Evolutionary conservation across 1,140 invertebrate genomes (phyloP).

Genomic region (Solenopsis invicta): DNA sequence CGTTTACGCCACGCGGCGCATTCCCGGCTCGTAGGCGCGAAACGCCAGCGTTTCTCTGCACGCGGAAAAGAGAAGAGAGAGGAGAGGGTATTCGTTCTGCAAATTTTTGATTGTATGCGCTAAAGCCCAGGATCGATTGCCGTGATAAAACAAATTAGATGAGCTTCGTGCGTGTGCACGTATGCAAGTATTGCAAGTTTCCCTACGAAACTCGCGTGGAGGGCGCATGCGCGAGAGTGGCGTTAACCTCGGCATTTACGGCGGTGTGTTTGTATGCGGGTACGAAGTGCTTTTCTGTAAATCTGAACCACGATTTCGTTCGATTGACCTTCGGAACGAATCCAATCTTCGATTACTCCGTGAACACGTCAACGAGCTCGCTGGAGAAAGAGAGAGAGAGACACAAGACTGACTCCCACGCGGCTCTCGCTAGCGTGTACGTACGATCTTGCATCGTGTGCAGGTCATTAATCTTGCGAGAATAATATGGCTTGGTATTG

Average conservation of each 20-base stretch:
- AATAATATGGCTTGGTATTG: constrained; percentile 23
- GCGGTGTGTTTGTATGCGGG: not conserved
- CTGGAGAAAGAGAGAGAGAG: no score
- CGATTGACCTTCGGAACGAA: not conserved
- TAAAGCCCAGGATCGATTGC: constrained; percentile 23
- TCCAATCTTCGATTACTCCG: not conserved
- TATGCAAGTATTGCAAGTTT: not conserved
- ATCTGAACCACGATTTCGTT: not conserved
- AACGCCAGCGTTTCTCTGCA: not conserved
- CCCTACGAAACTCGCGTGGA: not conserved
- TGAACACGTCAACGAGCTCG: no score
- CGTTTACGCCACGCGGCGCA: not conserved
- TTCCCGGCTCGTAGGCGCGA: not conserved
- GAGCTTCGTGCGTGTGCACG: not conserved
- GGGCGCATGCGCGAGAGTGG: constrained; percentile 25
- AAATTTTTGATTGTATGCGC: not conserved
- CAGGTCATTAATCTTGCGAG: no score
- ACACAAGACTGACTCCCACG: no score
- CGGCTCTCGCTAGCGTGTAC: not conserved
- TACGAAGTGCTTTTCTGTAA: no score
- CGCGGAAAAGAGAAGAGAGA: not conserved
- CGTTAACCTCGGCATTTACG: not conserved
- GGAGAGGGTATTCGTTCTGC: no score
- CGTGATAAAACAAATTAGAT: not conserved
- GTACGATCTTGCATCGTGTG: constrained; percentile 51